Base-by-base conservation (phyloP, 2,113 vertebrate species). In the Danionella cerebrum region DNA sequence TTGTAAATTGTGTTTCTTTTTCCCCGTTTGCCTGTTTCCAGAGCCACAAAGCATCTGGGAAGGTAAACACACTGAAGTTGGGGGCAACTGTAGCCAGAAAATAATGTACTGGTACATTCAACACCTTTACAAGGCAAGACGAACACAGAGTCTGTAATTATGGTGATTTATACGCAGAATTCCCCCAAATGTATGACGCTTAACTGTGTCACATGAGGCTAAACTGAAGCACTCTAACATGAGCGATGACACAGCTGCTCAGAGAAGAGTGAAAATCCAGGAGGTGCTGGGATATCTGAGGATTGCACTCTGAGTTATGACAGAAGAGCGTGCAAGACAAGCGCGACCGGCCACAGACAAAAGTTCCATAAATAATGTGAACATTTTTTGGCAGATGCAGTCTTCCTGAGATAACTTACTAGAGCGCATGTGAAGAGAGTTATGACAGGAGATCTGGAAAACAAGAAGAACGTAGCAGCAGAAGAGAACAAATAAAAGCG, bases 111-210 rank as follows among this genome's bases (percentile, higher is more conserved):
- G 65, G 16, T 64, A 42, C 70, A 80, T 77, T 77, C 76, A 78
- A 79, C 80, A 82, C 78, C 79, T 78, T 80, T 76, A 77, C 78
- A 78, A 85, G 78, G 50, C 72, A 57, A 16, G 39, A 29, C 8
- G 21, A 51, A 44, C 25, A 19, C 3, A 29, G 69, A 52, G 65
- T 70, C 69, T 62, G 65, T 69, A 69, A 51, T 74, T 69, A 70
- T 18, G 13, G 22, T 67, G 55, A 67, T 72, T 78, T 77, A 77
- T 45, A 65, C 48, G 50, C 63, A 14, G 59, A 71, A 70, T 59
- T 62, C 57, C 67, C 70, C 64, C 21, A 44, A 54, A 64, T 5
- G 7, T 31, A 24, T 25, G 27, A 21, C 22, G 31, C 22, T 55
- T 38, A 39, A n/a, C 7, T 5, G 10, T 19, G 54, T 51, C 19